These are phyloP conservation scores for Callorhinus ursinus DNA, from an alignment of 2,113 vertebrate genomes.

Conservation along the genomic window DNA sequence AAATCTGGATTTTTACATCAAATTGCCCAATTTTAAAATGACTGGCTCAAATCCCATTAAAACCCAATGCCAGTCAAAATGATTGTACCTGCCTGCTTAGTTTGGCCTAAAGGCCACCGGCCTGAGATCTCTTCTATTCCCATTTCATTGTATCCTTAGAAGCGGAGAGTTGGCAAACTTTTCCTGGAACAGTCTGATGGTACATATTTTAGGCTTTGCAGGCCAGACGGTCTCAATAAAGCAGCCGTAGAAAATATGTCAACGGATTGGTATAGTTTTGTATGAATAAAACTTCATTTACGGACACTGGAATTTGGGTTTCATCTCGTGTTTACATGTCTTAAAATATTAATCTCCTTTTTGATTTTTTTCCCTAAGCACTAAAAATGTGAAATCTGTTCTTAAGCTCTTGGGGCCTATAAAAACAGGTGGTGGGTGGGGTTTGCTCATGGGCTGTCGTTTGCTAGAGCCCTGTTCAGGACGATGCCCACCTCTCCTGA, in stretches of 20 bases:
- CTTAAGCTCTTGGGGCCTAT: neutral
- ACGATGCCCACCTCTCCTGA: neutral
- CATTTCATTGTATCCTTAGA: neutral
- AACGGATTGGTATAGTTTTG: neutral
- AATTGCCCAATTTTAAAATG: neutral
- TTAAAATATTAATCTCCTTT: neutral
- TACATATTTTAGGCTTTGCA: neutral
- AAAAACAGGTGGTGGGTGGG: neutral
- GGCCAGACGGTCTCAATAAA: neutral
- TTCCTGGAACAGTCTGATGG: neutral
- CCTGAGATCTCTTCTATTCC: neutral
- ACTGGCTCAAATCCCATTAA: neutral
- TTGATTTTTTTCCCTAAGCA: neutral
- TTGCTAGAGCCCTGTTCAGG: neutral
- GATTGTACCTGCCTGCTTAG: neutral
- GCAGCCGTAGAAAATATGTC: neutral
- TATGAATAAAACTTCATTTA: conserved; percentile 31
- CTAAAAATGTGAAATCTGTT: neutral
- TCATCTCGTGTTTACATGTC: neutral
- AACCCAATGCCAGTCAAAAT: neutral
- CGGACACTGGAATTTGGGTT: neutral
- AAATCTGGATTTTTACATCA: conserved; percentile 28
- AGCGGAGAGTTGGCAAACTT: neutral
- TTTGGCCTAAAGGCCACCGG: neutral
- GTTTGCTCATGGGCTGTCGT: neutral